Conservation (phyloP, 35 echinoderm and acorn worm genomes). For the Heliocidaris tuberculata region DNA sequence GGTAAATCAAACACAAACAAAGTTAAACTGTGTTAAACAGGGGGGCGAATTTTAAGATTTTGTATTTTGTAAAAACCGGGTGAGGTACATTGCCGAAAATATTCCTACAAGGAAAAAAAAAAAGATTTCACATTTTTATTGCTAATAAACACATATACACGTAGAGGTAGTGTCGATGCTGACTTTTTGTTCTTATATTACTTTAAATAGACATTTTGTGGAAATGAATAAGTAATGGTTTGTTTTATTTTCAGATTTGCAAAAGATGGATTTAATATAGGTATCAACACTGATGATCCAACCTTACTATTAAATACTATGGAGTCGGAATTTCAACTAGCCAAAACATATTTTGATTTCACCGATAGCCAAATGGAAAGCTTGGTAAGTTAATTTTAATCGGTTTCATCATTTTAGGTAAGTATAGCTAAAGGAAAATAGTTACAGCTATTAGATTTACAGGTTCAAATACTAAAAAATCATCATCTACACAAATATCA, state of each 20-base stretch:
- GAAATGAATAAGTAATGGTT: no score
- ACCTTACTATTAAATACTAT: slow-evolving; percentile 53
- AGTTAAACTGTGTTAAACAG: neutral
- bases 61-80: neutral
- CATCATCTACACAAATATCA: no score
- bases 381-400: neutral
- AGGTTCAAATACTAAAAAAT: neutral
- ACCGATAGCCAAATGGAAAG: neutral
- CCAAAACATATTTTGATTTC: slow-evolving; percentile 14
- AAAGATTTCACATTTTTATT: neutral
- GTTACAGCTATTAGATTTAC: neutral
- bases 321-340: slow-evolving; percentile 59
- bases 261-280: slow-evolving; percentile 66
- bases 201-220: neutral
- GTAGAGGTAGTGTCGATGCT: no score
- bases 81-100: neutral
- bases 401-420: neutral
- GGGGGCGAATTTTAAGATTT: neutral
- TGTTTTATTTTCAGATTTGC: slow-evolving; percentile 49
- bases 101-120: neutral
- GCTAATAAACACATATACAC: no score
- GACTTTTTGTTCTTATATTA: no score
- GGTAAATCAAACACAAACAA: no score
- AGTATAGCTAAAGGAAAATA: neutral
- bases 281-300: slow-evolving; percentile 73